Conservation (phyloP, 2,113 vertebrate species). For the Beaufortia kweichowensis region DNA sequence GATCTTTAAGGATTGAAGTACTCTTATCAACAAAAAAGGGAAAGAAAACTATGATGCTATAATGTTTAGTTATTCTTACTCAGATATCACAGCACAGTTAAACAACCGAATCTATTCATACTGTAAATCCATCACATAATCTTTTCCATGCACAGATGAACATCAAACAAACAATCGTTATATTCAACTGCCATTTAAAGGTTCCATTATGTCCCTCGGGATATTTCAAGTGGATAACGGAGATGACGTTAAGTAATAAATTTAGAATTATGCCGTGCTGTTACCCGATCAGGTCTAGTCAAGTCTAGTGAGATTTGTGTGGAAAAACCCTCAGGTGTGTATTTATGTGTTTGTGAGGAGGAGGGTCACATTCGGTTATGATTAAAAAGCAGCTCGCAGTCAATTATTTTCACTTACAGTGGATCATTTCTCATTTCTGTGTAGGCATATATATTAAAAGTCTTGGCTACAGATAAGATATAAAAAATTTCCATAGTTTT, state of each 20-base stretch:
- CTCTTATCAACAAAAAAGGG: background rate
- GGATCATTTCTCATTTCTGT: too few relatives aligned
- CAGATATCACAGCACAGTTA: background rate
- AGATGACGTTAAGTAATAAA: slow-evolving; percentile 49
- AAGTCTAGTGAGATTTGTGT: slow-evolving; percentile 29
- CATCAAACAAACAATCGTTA: background rate
- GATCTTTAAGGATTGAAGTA: background rate
- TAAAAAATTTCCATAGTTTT: background rate
- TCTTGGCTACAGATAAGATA: background rate
- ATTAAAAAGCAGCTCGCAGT: slow-evolving; percentile 16
- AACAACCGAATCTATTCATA: background rate
- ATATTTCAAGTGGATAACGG: slow-evolving; percentile 23
- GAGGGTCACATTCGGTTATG: slow-evolving; percentile 34
- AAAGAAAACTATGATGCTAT: background rate
- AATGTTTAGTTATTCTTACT: too few relatives aligned
- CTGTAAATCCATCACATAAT: background rate
- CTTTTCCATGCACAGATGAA: slow-evolving; percentile 21
- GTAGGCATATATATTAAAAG: background rate
- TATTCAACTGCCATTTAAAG: slow-evolving; percentile 49
- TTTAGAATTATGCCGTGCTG: slow-evolving; percentile 39
- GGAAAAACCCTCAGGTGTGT: slow-evolving; percentile 45
- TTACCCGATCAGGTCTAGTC: slow-evolving; percentile 46
- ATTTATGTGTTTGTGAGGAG: slow-evolving; percentile 12
- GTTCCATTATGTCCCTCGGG: slow-evolving; percentile 33
- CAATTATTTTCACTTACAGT: background rate